phyloP scores from a whole-genome alignment of 2,797 vertebrate species.

The Octomys mimax region DNA sequence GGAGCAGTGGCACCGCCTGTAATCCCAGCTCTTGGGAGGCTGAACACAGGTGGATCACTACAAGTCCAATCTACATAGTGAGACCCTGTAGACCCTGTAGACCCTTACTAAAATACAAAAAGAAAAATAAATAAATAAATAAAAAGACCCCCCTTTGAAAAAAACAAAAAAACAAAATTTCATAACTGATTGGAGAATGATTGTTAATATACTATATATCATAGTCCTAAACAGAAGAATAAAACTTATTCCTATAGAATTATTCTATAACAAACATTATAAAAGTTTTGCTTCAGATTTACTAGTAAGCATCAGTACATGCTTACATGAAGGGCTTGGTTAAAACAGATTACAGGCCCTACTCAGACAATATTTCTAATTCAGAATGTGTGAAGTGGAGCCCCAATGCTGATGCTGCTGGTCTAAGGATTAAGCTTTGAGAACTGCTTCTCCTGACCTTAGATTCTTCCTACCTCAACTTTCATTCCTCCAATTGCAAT shows the following conservation, averaged over 20 bases:
- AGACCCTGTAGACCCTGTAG: too few relatives aligned
- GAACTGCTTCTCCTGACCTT: not conserved
- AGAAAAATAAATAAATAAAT: too few relatives aligned
- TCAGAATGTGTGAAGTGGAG: not conserved
- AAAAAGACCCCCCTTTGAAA: not conserved
- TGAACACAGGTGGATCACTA: too few relatives aligned
- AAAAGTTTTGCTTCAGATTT: not conserved
- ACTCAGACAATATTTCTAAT: not conserved
- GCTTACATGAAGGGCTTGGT: not conserved
- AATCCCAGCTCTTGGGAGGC: too few relatives aligned
- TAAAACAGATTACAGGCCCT: not conserved
- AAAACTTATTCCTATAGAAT: not conserved
- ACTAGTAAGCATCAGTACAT: not conserved
- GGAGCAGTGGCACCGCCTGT: too few relatives aligned
- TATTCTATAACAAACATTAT: not conserved
- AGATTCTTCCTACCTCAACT: not conserved
- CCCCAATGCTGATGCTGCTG: too few relatives aligned
- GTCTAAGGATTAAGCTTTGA: not conserved
- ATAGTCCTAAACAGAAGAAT: not conserved
- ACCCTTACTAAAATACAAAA: too few relatives aligned
- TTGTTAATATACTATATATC: not conserved
- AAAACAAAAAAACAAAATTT: not conserved
- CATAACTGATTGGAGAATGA: not conserved
- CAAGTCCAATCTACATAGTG: too few relatives aligned
- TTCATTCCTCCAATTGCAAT: not conserved